Conservation (phyloP, 2,797 vertebrate species). For the Loris lydekkerianus region DNA sequence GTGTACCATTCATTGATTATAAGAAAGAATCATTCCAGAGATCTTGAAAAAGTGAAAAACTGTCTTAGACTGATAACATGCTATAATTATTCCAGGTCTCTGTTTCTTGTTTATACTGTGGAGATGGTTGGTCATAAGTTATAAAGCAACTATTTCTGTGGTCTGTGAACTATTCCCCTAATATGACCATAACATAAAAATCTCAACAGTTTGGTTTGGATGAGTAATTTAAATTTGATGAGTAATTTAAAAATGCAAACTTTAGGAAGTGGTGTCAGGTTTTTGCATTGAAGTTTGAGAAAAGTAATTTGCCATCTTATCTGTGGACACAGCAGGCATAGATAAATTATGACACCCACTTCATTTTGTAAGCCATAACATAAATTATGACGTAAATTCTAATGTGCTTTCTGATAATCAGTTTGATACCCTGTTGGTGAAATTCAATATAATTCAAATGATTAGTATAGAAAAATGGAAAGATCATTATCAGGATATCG, state of each 20-base stretch:
- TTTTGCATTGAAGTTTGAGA: conserved; percentile 15
- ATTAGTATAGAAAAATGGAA: background rate
- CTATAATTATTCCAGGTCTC: background rate
- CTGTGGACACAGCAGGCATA: conserved; percentile 20
- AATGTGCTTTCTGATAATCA: background rate
- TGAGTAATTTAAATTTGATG: background rate
- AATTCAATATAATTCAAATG: conserved; percentile 47
- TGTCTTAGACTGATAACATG: conserved; percentile 8
- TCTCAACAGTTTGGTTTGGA: background rate
- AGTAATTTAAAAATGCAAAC: conserved; percentile 51
- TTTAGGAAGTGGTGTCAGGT: background rate
- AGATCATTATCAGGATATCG: conserved; percentile 8
- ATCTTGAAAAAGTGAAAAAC: background rate
- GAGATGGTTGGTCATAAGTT: background rate
- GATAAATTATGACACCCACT: background rate
- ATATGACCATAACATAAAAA: conserved; percentile 5
- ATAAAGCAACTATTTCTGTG: conserved; percentile 41
- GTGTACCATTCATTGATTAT: background rate
- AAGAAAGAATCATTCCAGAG: background rate
- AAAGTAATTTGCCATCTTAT: conserved; percentile 11
- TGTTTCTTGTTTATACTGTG: background rate
- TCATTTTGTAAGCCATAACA: conserved; percentile 53
- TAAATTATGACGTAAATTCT: conserved; percentile 43
- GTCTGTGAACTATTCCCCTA: background rate
- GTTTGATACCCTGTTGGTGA: conserved; percentile 35